Evolutionary conservation across 2,888 invertebrate genomes (phyloP), one percentile per base, ranked within the genome.

Genomic region (Phortica okadai): DNA sequence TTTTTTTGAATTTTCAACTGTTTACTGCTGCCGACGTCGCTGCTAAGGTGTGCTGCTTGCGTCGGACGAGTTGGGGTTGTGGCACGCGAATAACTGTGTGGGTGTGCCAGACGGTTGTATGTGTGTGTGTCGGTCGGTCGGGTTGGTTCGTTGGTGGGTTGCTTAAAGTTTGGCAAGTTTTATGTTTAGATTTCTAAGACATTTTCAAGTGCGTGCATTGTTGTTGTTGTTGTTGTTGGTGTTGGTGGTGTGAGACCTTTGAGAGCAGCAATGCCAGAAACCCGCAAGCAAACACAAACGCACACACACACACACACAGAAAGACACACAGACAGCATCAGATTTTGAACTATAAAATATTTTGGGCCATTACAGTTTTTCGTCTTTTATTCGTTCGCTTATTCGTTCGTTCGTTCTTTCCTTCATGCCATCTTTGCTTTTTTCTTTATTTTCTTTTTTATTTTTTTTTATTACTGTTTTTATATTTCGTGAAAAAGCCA

Each of bases 311-410:
- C 44, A 44, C 5, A 45, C 16, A 45, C 44, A 69, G 50, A 66
- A 25, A 4, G 2, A 59, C n/a, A 62, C 25, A 62, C 21, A 62
- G 4, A 21, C 25, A 62, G 77, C 82, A 83, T 83, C 83, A 83
- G 81, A 87, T 86, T 89, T 89, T 81, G 81, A 89, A 89, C 89
- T 89, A 89, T 89, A 87, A 89, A 88, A 87, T 87, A 87, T 81
- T 83, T 77, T 78, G 25, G 54, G 54, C 70, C 70, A 72, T 79
- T 82, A 77, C 79, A 79, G 82, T 81, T 81, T 81, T 74, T 72
- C 70, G 70, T 54, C 25, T 59, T 59, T 59, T 69, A 10, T 69
- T 45, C 45, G 25, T 64, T 59, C 16, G 59, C 10, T 62, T 11
- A 25, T 25, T 64, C 41, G 14, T 64, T 64, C 33, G 14, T 21